Percentiles rank a stretch among this genome's conserved stretches.
These are phyloP conservation scores for Lagopus muta DNA, from an alignment of 2,113 vertebrate genomes.

Conservation along the genomic window DNA sequence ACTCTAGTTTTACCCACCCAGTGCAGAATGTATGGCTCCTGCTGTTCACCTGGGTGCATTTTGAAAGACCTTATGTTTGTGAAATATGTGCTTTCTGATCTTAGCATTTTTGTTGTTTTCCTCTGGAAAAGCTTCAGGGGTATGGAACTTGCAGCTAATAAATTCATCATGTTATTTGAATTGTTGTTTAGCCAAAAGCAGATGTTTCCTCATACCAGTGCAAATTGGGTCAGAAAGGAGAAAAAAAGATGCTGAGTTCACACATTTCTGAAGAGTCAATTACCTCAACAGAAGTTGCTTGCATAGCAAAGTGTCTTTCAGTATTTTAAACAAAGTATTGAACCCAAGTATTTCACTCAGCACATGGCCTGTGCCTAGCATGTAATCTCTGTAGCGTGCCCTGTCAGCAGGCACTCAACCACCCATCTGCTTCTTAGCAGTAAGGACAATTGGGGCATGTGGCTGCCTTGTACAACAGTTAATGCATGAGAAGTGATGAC, in stretches of 20 bases:
- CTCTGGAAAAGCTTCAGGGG: neutral
- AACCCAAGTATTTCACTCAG: neutral
- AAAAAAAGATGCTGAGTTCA: no score
- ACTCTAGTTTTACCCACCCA: neutral
- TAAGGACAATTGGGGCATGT: neutral
- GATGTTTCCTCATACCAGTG: no score
- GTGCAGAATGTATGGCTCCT: neutral
- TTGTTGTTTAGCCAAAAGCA: no score
- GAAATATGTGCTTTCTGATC: neutral
- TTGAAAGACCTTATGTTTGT: neutral
- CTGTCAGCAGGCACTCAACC: neutral
- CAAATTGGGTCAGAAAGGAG: no score
- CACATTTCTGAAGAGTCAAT: neutral
- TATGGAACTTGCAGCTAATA: no score
- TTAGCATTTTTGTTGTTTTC: neutral
- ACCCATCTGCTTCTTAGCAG: neutral
- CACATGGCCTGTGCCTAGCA: rapidly evolving
- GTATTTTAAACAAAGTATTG: neutral
- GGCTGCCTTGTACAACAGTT: neutral
- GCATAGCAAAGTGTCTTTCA: neutral
- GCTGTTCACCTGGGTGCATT: neutral
- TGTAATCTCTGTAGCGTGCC: neutral
- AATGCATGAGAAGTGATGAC: neutral
- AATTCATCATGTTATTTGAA: no score
- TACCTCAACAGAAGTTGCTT: neutral